Evolutionary conservation across 2,888 invertebrate species (phyloP), one percentile per base, ranked within the genome.

Genomic region (Drosophila buzzatii): DNA sequence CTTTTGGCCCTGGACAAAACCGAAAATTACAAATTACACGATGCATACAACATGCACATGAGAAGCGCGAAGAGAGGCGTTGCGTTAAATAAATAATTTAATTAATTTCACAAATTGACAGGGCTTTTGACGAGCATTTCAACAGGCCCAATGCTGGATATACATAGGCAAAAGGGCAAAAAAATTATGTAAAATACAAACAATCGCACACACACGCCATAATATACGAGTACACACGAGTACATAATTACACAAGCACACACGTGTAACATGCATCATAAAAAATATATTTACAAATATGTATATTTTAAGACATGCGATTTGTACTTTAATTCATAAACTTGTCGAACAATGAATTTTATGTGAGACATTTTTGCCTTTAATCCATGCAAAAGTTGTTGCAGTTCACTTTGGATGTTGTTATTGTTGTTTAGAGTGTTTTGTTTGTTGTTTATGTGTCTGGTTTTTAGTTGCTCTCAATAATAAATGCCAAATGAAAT

Each of bases 71-170:
- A 33, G 47, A 33, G 35, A 9, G 20, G 27, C 64, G 59, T 66
- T 76, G 72, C 73, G 81, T 73, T 89, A 75, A 89, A 85, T 85
- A 85, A 87, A 85, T 85, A 85, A 85, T 85, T 84, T 84, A 75
- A 89, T 85, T 85, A 85, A 87, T 85, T 76, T 85, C 72, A 52
- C 63, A 79, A 79, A 89, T 85, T 81, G 90, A 85, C 88, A 75
- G 70, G 59, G 55, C 73, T 74, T 39, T 55, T 70, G 70, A 78
- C 65, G 73, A 70, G 61, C 45, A 45, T 44, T 45, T 59, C 45
- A 59, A 61, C 53, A 44, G 37, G 23, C 59, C 59, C 72, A 67
- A 75, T 67, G 53, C 58, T 71, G 75, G 71, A 79, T 65, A 6
- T 37, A 5, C 14, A 70, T 70, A 66, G 53, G 61, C 45, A 39